Evolutionary conservation across 2,888 invertebrate genomes (phyloP).

Genomic region (Tetrapedia diversipes): DNA sequence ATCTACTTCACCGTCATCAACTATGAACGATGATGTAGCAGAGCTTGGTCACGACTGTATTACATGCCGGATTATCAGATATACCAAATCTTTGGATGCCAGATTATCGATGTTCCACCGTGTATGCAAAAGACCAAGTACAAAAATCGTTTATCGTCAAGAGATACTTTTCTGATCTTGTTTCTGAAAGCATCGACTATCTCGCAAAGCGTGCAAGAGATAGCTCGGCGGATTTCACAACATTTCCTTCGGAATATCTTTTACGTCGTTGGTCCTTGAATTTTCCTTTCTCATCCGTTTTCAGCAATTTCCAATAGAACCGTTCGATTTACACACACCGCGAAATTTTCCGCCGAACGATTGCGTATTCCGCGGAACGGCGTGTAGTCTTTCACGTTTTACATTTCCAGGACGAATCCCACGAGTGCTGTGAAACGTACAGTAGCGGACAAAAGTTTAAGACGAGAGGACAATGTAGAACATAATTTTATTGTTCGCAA

Average conservation of each 20-base stretch:
- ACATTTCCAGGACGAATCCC: conserved; percentile 44
- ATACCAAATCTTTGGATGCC: no score
- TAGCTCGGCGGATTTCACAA: background rate
- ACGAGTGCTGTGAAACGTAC: conserved; percentile 51
- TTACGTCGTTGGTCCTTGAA: background rate
- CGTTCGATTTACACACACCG: conserved; percentile 39
- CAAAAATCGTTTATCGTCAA: background rate
- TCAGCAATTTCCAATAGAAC: conserved; percentile 23
- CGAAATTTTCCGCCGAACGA: conserved; percentile 50
- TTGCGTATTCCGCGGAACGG: conserved; percentile 31
- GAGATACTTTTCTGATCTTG: background rate
- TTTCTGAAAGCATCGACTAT: background rate
- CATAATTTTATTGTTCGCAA: no score
- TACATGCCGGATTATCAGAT: no score
- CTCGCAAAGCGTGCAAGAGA: background rate
- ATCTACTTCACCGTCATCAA: no score
- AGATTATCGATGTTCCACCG: no score
- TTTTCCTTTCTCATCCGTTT: background rate
- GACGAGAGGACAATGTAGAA: no score
- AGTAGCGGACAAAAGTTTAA: no score
- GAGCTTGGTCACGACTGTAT: no score
- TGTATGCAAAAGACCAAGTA: no score
- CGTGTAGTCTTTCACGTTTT: conserved; percentile 25
- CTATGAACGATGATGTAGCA: no score
- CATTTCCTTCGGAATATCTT: background rate